These are phyloP conservation scores for Ornithoptera alexandrae DNA, from an alignment of 2,888 invertebrate species.

Conservation along the genomic window DNA sequence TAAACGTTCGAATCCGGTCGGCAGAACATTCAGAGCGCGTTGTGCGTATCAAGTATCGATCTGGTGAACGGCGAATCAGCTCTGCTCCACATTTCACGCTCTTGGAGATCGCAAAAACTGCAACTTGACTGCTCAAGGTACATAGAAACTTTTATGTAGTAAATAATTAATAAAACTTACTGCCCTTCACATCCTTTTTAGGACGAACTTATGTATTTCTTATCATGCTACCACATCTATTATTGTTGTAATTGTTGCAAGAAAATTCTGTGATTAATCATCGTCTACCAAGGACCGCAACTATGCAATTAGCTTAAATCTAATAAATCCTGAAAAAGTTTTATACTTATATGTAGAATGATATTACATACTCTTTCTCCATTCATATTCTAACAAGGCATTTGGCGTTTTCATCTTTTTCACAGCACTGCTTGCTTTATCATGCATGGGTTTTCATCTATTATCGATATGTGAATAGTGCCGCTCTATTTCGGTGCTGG, in stretches of 20 bases:
- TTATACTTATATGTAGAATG: background rate
- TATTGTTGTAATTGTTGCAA: background rate
- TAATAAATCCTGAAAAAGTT: background rate
- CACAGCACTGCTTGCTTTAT: constrained; percentile 34
- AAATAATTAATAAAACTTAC: background rate
- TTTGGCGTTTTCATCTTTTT: constrained; percentile 41
- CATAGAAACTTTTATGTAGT: background rate
- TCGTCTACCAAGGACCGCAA: background rate
- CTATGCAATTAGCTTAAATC: background rate
- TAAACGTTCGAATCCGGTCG: constrained; percentile 55
- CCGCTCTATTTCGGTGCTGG: constrained; percentile 21
- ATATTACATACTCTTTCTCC: constrained; percentile 27
- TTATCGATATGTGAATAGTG: constrained; percentile 25
- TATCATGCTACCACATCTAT: background rate
- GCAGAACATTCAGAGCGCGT: constrained; percentile 65
- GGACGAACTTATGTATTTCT: background rate
- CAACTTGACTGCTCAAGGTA: constrained; percentile 4
- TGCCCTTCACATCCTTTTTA: background rate
- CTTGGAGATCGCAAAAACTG: constrained; percentile 54
- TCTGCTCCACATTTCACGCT: constrained; percentile 70
- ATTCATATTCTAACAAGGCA: constrained; percentile 43
- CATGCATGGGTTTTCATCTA: constrained; percentile 28
- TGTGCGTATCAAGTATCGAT: constrained; percentile 75
- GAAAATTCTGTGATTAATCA: background rate
- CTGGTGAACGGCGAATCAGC: constrained; percentile 61